Evolutionary conservation across 2,888 invertebrate genomes (phyloP).

Genomic region (Sarcophaga subvicina): DNA sequence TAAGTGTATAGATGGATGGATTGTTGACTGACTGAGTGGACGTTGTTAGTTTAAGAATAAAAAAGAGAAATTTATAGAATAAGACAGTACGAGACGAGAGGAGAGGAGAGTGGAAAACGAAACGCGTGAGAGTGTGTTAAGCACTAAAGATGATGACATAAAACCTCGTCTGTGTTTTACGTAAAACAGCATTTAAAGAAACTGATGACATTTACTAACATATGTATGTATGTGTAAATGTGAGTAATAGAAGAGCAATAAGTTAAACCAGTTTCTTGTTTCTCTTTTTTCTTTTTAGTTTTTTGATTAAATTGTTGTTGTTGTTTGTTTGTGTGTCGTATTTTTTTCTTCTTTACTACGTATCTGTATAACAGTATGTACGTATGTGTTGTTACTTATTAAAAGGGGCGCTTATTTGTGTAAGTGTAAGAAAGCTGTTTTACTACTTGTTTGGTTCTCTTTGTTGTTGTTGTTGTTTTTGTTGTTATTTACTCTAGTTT

Average conservation of each 20-base stretch:
- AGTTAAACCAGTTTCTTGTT: conserved; percentile 25
- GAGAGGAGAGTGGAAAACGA: not conserved
- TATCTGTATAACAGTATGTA: not conserved
- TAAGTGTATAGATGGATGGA: conserved; percentile 8
- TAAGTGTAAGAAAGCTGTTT: not conserved
- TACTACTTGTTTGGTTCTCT: conserved; percentile 22
- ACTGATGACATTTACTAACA: conserved; percentile 1
- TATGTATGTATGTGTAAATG: conserved; percentile 10
- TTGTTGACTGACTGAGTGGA: conserved; percentile 13
- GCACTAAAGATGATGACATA: conserved; percentile 42
- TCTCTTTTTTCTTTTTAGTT: conserved; percentile 18
- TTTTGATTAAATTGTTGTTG: not conserved
- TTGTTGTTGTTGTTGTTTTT: conserved; percentile 5
- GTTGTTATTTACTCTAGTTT: not conserved
- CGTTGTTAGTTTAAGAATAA: not conserved
- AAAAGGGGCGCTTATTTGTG: conserved; percentile 14
- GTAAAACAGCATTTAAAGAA: conserved; percentile 32
- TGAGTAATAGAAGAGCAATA: conserved; percentile 27
- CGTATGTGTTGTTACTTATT: conserved; percentile 32
- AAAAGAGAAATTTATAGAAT: not conserved
- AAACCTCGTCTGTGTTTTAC: conserved; percentile 26
- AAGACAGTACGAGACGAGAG: not conserved
- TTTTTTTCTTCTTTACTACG: conserved; percentile 16
- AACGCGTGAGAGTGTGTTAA: not conserved
- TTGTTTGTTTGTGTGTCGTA: conserved; percentile 13